Evolutionary conservation across 2,888 invertebrate genomes (phyloP), one percentile per base, ranked within the genome.

Genomic region (Oscheius onirici): DNA sequence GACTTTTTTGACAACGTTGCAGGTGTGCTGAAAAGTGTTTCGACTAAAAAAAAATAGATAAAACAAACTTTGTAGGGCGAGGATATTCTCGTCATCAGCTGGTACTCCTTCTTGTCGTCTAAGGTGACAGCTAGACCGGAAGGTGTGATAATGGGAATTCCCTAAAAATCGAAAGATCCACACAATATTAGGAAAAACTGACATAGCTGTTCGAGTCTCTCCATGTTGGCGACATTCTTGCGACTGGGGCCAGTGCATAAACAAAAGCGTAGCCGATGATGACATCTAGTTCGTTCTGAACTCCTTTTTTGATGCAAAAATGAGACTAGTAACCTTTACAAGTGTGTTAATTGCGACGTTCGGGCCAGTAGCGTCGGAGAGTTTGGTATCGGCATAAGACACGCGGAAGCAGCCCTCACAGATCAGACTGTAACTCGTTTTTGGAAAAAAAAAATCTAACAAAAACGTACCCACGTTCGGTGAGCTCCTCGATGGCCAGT

Each of bases 61-160:
- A 20, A 34, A 2, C 41, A 3, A 17, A 86, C 83, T 63, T 88
- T 88, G 88, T 93, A 93, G 70, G 93, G 92, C 10, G 93, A 93
- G 91, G 92, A 92, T 90, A 94, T 92, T 74, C 94, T 90, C 3
- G 94, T 95, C 78, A 95, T 90, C 0, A 93, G 92, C 28, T 91
- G 91, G 88, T 92, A 95, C 71, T 92, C 87, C 2, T 61, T 78
- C 84, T 92, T 92, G 88, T 91, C 91, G 74, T 91, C 91, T 86
- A 94, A 93, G 44, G 92, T 92, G 78, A 92, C 92, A 1, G 93
- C 93, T 84, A 92, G 92, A 2, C 92, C 94, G 0, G 93, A 93
- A 0, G 93, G 92, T 0, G 94, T 93, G 51, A 94, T 88, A 2
- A 94, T 92, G 0, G 94, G 94, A 61, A 94, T 83, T 8, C 83